Evolutionary conservation across 1,140 invertebrate genomes (phyloP), one percentile per base, ranked within the genome.

Genomic region (Polyergus mexicanus): DNA sequence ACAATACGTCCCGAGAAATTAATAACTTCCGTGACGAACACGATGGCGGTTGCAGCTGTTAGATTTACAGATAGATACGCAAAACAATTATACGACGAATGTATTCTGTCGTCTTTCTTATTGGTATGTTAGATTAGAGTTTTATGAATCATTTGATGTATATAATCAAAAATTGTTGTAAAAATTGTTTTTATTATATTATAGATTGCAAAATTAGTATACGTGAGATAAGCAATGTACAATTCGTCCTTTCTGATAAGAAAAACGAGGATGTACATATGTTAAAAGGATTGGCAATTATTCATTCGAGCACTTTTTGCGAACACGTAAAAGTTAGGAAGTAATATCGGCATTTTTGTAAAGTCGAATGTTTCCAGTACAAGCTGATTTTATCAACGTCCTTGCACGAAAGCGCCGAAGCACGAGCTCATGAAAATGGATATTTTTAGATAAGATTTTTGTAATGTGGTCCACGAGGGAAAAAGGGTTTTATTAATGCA

Each of bases 331-430:
- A 58, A 22, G 7, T 32, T 58, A 13, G 10, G 19, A 58, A 68
- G 38, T 44, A 66, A 69, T 58, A 81, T 71, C 10, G 38, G 35
- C 13, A 60, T 8, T 83, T 83, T 74, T 56, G 16, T 51, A 60
- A 60, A 83, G 78, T 81, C 78, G 38, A 74, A 74, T 44, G 78
- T 74, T 83, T 60, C 68, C 62, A 58, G 68, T 44, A 77, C 41
- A 6, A 66, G 58, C 35, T 74, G 86, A 84, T 85, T 72, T 88
- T 88, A 88, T 89, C 86, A 56, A 78, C 35, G 68, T 51, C 83
- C 86, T 89, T 65, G 86, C 86, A 71, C 68, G 74, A 85, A 85
- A 88, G 47, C 76, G 47, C 35, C 44, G 5, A 65, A 25, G 62
- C 81, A 71, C 71, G 51, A 54, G 44, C 76, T 66, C 62, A 62